These are phyloP conservation scores for Micronisus gabar DNA, from an alignment of 2,113 vertebrate genomes.

Conservation along the genomic window DNA sequence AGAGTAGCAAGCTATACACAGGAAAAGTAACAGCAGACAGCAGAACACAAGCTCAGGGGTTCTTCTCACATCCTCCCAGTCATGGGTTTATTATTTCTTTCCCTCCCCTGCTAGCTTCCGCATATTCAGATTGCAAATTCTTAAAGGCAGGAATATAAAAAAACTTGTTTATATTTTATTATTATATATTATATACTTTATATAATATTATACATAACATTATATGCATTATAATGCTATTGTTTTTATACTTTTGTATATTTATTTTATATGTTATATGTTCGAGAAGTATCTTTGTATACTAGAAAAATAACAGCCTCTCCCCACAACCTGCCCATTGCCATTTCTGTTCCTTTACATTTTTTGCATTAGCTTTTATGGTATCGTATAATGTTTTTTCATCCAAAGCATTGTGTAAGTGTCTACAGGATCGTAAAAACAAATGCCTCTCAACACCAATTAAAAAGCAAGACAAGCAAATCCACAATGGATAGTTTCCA, in stretches of 20 bases:
- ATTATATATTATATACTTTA: not conserved
- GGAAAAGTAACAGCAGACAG: not conserved
- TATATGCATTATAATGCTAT: not conserved
- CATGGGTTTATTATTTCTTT: not conserved
- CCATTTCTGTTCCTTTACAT: not conserved
- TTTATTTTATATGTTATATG: not conserved
- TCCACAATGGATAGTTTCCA: not conserved
- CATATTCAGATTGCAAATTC: not conserved
- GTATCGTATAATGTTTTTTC: not conserved
- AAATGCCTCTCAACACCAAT: not conserved
- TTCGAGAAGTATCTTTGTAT: not conserved
- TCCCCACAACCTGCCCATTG: not conserved
- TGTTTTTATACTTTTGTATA: not conserved
- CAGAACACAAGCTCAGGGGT: not conserved
- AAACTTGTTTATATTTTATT: not conserved
- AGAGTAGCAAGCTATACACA: not conserved
- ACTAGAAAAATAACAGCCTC: not conserved
- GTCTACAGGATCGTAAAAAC: not conserved
- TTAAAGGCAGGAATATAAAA: not conserved
- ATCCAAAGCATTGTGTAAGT: not conserved
- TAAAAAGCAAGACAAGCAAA: not conserved
- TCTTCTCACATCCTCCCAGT: not conserved
- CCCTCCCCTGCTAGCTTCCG: not conserved
- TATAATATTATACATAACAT: not conserved
- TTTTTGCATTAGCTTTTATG: not conserved